A percentile compares a stretch with the other conserved stretches of the same genome.
Evolutionary conservation across 2,888 invertebrate genomes (phyloP).

Genomic region (Zonitis immaculata): DNA sequence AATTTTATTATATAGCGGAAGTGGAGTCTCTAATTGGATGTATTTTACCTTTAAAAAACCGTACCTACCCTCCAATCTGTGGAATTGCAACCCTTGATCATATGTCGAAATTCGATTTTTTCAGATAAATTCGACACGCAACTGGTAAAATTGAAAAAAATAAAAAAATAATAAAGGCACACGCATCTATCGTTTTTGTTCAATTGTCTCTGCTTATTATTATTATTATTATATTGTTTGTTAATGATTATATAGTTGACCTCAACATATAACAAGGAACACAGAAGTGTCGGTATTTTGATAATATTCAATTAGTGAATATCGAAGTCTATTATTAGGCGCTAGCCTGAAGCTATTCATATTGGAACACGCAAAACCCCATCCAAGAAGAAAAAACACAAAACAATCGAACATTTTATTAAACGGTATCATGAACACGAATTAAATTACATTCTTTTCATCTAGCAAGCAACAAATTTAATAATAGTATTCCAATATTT

Average conservation of each 20-base stretch:
- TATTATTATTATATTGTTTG: too few relatives aligned
- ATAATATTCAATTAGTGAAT: slow-evolving; percentile 26
- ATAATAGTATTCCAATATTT: background rate
- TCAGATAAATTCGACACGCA: slow-evolving; percentile 13
- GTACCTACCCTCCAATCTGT: slow-evolving; percentile 7
- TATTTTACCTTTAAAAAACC: too few relatives aligned
- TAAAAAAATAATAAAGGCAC: too few relatives aligned
- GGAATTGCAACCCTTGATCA: slow-evolving; percentile 17
- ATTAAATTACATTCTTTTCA: background rate
- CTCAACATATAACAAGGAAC: slow-evolving; percentile 10
- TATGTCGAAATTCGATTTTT: slow-evolving; percentile 7
- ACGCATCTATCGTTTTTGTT: slow-evolving; percentile 18
- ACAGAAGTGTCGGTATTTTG: slow-evolving; percentile 17
- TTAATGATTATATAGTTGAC: slow-evolving; percentile 25
- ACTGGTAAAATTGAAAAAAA: too few relatives aligned
- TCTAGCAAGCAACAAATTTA: background rate
- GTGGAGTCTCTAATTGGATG: background rate
- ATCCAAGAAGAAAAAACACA: background rate
- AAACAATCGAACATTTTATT: background rate
- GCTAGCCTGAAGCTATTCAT: slow-evolving; percentile 12
- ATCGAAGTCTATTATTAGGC: slow-evolving; percentile 27
- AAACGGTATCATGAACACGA: background rate
- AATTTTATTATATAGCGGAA: background rate
- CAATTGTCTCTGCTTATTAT: slow-evolving; percentile 32
- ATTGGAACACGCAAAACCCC: slow-evolving; percentile 9